A percentile compares a stretch with the other conserved stretches of the same genome.
Conservation (phyloP, 2,113 vertebrate species). For the Oryzias javanicus region DNA sequence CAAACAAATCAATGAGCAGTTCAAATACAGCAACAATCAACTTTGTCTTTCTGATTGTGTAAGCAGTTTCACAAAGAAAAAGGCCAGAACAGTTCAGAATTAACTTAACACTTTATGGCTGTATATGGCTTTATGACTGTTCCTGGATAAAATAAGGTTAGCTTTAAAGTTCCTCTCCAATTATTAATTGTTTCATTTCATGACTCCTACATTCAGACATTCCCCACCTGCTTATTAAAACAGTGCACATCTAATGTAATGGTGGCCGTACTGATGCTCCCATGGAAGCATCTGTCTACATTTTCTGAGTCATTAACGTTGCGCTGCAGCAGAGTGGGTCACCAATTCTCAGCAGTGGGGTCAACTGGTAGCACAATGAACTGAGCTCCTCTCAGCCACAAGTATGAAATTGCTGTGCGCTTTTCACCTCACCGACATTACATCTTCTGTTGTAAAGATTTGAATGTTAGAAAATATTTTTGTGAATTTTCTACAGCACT, state of each 20-base stretch:
- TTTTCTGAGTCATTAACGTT: slow-evolving; percentile 70
- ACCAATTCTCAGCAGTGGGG: slow-evolving; percentile 41
- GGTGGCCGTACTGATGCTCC: slow-evolving; percentile 32
- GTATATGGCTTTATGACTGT: no score
- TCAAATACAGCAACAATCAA: no score
- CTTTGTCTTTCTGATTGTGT: no score
- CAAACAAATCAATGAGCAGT: no score
- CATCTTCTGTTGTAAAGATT: not conserved
- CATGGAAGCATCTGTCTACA: slow-evolving; percentile 54
- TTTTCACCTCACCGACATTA: not conserved
- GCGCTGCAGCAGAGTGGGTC: slow-evolving; percentile 48
- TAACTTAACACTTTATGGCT: slow-evolving; percentile 20
- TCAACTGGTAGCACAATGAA: slow-evolving; percentile 43
- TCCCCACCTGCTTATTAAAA: slow-evolving; percentile 64
- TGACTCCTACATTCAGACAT: slow-evolving; percentile 44
- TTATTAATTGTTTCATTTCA: slow-evolving; percentile 65
- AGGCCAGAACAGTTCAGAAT: not conserved
- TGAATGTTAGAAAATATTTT: not conserved
- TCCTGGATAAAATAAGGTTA: slow-evolving; percentile 48
- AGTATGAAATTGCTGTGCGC: not conserved
- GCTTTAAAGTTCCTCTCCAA: slow-evolving; percentile 56
- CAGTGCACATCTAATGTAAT: slow-evolving; percentile 39
- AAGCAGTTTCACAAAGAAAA: no score
- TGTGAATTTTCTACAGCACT: no score
- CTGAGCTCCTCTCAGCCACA: slow-evolving; percentile 24